phyloP scores from a whole-genome alignment of 2,797 vertebrate genomes.

The Phoebastria nigripes region DNA sequence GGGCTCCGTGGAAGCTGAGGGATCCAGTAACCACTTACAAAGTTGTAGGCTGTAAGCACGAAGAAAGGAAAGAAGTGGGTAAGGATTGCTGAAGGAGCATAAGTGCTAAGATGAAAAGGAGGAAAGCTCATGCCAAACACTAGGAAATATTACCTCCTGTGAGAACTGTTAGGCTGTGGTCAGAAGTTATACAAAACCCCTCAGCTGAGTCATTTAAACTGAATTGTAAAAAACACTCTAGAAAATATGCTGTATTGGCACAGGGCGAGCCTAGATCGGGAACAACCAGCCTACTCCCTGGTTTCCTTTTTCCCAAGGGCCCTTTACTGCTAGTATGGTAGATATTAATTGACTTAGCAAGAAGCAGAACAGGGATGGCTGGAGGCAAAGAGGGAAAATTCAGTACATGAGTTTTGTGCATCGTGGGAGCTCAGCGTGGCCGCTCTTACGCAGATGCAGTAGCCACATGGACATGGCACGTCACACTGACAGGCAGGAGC shows the following conservation, averaged over 20 bases:
- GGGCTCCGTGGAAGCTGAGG: background rate
- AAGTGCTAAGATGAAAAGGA: constrained; percentile 33
- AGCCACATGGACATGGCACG: fast-evolving
- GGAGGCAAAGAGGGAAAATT: constrained; percentile 13
- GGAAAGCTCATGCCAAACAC: constrained; percentile 14
- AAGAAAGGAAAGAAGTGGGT: background rate
- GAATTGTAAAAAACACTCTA: constrained; percentile 20
- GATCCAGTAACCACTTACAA: background rate
- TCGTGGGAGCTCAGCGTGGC: background rate
- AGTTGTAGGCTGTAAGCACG: background rate
- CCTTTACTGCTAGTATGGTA: background rate
- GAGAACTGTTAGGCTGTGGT: constrained; percentile 51
- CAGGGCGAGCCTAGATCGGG: background rate
- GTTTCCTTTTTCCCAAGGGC: constrained; percentile 23
- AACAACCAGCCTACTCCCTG: constrained; percentile 21
- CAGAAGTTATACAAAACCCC: constrained; percentile 37
- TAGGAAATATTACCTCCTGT: constrained; percentile 50
- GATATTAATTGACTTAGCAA: constrained; percentile 15
- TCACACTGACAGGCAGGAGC: background rate
- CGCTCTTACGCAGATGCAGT: fast-evolving
- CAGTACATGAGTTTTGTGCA: background rate
- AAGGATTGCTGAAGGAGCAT: constrained; percentile 7
- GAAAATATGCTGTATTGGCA: constrained; percentile 51
- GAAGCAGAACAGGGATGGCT: constrained; percentile 11
- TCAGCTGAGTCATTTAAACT: constrained; percentile 39